phyloP scores from a whole-genome alignment of 2,113 vertebrate species.

The Tetraodon nigroviridis region DNA sequence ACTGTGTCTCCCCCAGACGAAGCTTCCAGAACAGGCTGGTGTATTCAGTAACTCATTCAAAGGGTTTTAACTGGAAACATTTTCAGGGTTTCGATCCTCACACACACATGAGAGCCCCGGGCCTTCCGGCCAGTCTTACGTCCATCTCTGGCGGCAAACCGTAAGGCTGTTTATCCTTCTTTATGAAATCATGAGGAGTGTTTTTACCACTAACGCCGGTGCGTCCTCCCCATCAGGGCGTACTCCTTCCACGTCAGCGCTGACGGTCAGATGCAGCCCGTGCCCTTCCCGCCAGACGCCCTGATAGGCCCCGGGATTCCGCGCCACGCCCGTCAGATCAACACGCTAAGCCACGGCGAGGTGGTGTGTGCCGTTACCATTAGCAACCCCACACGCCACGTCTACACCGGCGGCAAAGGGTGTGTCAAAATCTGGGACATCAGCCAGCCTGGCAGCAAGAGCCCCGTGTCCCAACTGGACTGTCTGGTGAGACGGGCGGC shows the following conservation, averaged over 20 bases:
- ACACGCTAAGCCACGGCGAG: conserved; percentile 91
- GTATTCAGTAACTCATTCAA: neutral
- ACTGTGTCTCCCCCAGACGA: neutral
- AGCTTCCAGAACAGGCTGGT: neutral
- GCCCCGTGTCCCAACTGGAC: conserved; percentile 93
- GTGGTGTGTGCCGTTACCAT: conserved; percentile 93
- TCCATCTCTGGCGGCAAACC: conserved; percentile 94
- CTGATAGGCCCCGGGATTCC: conserved; percentile 91
- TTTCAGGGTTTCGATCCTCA: conserved; percentile 90
- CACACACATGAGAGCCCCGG: conserved; percentile 86
- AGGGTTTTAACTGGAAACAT: conserved; percentile 12
- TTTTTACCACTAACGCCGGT: neutral
- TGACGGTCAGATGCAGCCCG: conserved; percentile 93
- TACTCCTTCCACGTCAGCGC: conserved; percentile 94
- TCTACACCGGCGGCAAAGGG: conserved; percentile 92
- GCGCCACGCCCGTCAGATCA: conserved; percentile 91
- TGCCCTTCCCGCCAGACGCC: conserved; percentile 89
- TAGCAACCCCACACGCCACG: conserved; percentile 91
- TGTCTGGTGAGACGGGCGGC: conserved; percentile 75
- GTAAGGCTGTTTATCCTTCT: conserved; percentile 72
- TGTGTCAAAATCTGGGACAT: conserved; percentile 97
- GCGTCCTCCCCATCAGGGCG: conserved; percentile 68
- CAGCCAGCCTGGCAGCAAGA: conserved; percentile 93
- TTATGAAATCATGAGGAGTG: neutral
- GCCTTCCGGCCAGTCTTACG: conserved; percentile 87